Evolutionary conservation across 2,797 vertebrate species (phyloP), one percentile per base, ranked within the genome.

Genomic region (Sylvilagus floridanus): DNA sequence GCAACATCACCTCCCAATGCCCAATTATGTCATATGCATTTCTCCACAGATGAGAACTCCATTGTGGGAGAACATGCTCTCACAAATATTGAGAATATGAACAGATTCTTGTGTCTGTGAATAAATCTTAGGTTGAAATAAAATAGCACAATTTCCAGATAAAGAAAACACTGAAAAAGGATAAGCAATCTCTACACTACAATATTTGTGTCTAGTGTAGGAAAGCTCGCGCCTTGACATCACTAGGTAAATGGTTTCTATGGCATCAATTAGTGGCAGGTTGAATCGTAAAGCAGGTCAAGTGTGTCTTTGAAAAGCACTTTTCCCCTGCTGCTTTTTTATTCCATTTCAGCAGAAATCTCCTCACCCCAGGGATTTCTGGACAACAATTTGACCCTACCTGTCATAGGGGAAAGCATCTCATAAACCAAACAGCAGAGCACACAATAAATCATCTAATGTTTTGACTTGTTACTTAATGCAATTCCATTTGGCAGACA

Each of bases 401-500:
- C 16, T 50, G 28, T 68, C 52, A 30, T 17, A 69, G 54, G 63
- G 30, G 52, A 86, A 47, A 81, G 4, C 30, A 81, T 77, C 32
- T 94, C 32, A 32, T 76, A 81, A 84, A 91, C 47, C 76, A 89
- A 93, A 42, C n/a, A 72, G 52, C 17, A 63, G 37, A 71, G 52
- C 16, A 22, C 22, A 52, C 50, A 57, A 19, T 75, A 88, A 86
- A 92, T 88, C 79, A 95, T 22, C 30, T 52, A 83, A 57, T 30
- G 7, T 54, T 95, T 92, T 63, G 50, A 90, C 32, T 65, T 42
- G 26, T 77, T 82, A 62, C 54, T 96, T 86, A 73, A 81, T 7
- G 17, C 32, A 77, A 69, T 63, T 77, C 30, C 28, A 52, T 32
- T 50, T 57, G 62, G 65, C 17, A 86, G 57, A 68, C 17, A 21